Percentiles rank a stretch among this genome's conserved stretches.
These are phyloP conservation scores for Drosophila prosaltans DNA, from an alignment of 1,140 invertebrate species.

Conservation along the genomic window DNA sequence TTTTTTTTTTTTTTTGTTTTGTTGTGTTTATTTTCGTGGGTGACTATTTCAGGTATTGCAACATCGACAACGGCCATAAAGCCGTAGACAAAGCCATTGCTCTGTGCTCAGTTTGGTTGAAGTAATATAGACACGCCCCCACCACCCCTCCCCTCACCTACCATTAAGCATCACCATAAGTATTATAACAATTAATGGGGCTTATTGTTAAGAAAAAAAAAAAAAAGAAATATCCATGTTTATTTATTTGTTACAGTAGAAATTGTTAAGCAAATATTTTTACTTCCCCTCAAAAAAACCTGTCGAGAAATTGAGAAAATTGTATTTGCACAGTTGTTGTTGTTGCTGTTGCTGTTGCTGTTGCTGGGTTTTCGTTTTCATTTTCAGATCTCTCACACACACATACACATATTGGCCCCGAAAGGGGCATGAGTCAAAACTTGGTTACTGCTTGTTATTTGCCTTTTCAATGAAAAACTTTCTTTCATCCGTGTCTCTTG, in stretches of 20 bases:
- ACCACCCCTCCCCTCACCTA: background rate
- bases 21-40: conserved; percentile 58
- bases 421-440: conserved; percentile 54
- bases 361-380: conserved; percentile 52
- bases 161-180: conserved; percentile 21
- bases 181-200: conserved; percentile 69
- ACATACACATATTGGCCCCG: conserved; percentile 13
- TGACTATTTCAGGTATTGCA: conserved; percentile 60
- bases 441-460: conserved; percentile 14
- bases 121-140: conserved; percentile 17
- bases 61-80: conserved; percentile 25
- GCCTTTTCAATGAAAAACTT: conserved; percentile 47
- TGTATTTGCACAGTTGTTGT: conserved; percentile 55
- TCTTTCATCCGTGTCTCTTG: conserved; percentile 62
- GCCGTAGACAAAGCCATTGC: conserved; percentile 54
- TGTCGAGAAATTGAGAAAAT: conserved; percentile 76
- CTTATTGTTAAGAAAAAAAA: conserved; percentile 55
- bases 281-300: conserved; percentile 46
- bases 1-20: background rate
- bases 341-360: conserved; percentile 30
- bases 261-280: conserved; percentile 79
- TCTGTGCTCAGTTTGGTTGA: conserved; percentile 50
- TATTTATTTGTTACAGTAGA: conserved; percentile 74
- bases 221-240: conserved; percentile 33
- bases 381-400: conserved; percentile 40